phyloP scores from a whole-genome alignment of 2,797 vertebrate genomes.

The Smutsia gigantea region DNA sequence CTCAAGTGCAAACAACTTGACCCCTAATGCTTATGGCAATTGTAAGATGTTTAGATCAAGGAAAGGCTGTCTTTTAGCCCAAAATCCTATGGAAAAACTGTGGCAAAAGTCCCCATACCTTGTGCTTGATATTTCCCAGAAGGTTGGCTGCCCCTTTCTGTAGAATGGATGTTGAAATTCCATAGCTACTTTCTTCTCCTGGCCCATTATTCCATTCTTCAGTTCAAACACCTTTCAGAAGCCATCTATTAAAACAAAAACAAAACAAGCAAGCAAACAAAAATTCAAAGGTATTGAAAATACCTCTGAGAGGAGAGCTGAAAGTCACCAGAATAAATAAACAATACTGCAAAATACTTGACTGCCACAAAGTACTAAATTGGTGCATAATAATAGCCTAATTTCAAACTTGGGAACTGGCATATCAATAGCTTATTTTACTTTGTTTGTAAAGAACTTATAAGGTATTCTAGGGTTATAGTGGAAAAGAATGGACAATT shows the following conservation, averaged over 20 bases:
- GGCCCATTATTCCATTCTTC: constrained; percentile 77
- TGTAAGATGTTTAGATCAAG: not conserved
- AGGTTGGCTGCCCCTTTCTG: constrained; percentile 83
- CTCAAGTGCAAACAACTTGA: not conserved
- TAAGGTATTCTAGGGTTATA: not conserved
- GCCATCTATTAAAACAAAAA: constrained; percentile 79
- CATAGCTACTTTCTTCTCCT: constrained; percentile 76
- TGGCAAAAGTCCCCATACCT: constrained; percentile 74
- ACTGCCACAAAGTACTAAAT: not conserved
- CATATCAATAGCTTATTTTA: not conserved
- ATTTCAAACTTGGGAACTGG: not conserved
- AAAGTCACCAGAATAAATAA: not conserved
- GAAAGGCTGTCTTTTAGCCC: not conserved
- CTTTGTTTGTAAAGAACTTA: not conserved
- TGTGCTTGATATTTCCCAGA: constrained; percentile 86
- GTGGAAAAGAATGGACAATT: not conserved
- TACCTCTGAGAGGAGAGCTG: not conserved
- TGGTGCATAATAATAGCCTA: not conserved
- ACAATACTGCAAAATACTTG: not conserved
- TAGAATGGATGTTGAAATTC: constrained; percentile 87
- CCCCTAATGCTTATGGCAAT: not conserved
- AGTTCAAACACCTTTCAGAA: constrained; percentile 84
- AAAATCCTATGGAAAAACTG: not conserved
- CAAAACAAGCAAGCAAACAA: not conserved
- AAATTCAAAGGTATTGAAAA: not conserved